Evolutionary conservation across 2,113 vertebrate species (phyloP).

Genomic region (Sisor rabdophorus): DNA sequence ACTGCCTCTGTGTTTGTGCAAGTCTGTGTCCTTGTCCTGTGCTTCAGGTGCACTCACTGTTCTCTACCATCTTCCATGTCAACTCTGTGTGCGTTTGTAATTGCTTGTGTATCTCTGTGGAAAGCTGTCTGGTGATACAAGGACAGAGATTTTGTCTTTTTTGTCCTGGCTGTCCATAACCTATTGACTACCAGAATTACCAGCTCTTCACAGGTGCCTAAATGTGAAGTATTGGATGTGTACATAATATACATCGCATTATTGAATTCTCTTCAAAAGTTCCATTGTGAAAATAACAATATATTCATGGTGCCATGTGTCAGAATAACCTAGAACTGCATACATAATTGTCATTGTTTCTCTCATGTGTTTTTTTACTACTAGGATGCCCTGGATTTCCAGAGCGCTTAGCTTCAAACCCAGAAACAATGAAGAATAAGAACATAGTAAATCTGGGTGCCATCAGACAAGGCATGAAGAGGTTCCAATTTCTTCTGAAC

Average conservation of each 20-base stretch:
- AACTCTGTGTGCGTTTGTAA: constrained; percentile 38
- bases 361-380: constrained; percentile 25
- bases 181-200: constrained; percentile 27
- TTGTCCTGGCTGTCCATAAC: constrained; percentile 39
- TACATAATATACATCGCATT: not conserved
- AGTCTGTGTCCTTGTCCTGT: constrained; percentile 44
- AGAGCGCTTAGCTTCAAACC: constrained; percentile 84
- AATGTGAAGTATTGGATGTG: constrained; percentile 37
- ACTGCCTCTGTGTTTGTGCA: constrained; percentile 53
- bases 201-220: constrained; percentile 33
- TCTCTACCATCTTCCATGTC: constrained; percentile 51
- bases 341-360: not conserved
- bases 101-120: constrained; percentile 38
- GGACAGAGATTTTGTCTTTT: constrained; percentile 7
- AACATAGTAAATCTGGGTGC: constrained; percentile 94
- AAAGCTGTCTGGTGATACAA: constrained; percentile 41
- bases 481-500: constrained; percentile 97
- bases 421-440: constrained; percentile 92
- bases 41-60: constrained; percentile 50
- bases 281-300: not conserved
- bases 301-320: not conserved
- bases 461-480: constrained; percentile 97
- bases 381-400: constrained; percentile 92
- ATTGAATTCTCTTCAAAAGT: not conserved
- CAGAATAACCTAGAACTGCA: not conserved